Conservation (phyloP, 2,797 vertebrate species). For the Sciaenops ocellatus region DNA sequence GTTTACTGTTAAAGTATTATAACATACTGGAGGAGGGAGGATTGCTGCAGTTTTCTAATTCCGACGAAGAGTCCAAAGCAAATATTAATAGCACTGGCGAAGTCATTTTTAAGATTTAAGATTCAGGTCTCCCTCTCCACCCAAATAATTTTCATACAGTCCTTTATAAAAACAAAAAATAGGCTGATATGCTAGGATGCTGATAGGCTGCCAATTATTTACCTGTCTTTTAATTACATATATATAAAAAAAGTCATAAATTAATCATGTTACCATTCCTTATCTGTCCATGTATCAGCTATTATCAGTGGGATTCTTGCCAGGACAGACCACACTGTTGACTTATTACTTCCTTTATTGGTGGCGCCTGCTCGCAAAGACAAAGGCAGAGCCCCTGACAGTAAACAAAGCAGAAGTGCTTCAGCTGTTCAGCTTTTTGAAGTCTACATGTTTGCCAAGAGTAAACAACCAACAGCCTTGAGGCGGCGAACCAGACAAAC, state of each 20-base stretch:
- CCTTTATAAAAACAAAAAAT: background rate
- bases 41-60: background rate
- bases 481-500: constrained; percentile 53
- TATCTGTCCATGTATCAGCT: constrained; percentile 43
- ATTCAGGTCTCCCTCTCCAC: background rate
- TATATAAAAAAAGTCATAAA: constrained; percentile 28
- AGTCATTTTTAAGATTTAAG: background rate
- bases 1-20: background rate
- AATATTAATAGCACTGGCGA: background rate
- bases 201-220: constrained; percentile 14
- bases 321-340: constrained; percentile 51
- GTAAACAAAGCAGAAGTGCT: constrained; percentile 64
- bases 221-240: background rate
- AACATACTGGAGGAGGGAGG: background rate
- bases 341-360: constrained; percentile 77
- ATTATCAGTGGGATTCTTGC: constrained; percentile 51
- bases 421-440: constrained; percentile 70
- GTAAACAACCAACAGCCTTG: constrained; percentile 60
- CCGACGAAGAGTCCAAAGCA: background rate
- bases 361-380: constrained; percentile 48
- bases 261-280: constrained; percentile 10
- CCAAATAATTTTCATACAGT: background rate
- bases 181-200: background rate
- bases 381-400: constrained; percentile 53
- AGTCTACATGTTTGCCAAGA: constrained; percentile 60